These are phyloP conservation scores for Sebastiscus albofasciatus DNA, from an alignment of 2,797 vertebrate genomes.

Conservation along the genomic window DNA sequence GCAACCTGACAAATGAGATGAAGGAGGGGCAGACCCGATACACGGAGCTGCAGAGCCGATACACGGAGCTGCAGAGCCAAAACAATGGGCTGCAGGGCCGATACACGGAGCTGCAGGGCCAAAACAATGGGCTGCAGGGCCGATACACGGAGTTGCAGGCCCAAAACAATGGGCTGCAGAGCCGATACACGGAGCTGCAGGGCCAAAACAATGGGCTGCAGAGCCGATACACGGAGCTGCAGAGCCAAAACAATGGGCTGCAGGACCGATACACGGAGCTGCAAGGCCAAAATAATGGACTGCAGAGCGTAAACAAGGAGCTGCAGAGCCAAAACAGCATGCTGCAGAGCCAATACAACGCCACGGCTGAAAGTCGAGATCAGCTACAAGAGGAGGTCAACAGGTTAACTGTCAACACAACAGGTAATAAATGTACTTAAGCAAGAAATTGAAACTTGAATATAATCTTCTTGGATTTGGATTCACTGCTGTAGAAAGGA, in stretches of 20 bases:
- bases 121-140: slow-evolving; percentile 14
- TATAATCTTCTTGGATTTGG: neutral
- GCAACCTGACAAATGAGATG: slow-evolving; percentile 20
- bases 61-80: slow-evolving; percentile 13
- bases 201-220: neutral
- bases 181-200: neutral
- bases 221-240: neutral
- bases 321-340: slow-evolving; percentile 12
- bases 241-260: neutral
- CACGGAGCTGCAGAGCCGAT: neutral
- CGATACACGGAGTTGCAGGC: slow-evolving; percentile 13
- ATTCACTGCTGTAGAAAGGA: neutral
- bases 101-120: slow-evolving; percentile 12
- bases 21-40: neutral
- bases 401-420: neutral
- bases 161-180: slow-evolving; percentile 17
- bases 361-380: neutral
- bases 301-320: slow-evolving; percentile 14
- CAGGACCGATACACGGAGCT: slow-evolving; percentile 19
- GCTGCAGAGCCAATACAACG: slow-evolving; percentile 21
- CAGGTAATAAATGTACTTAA: slow-evolving; percentile 8
- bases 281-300: slow-evolving; percentile 9
- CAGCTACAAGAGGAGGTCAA: slow-evolving; percentile 9
- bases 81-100: slow-evolving; percentile 14
- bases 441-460: neutral